Evolutionary conservation across 2,888 invertebrate genomes (phyloP).

Genomic region (Oxycera nigricornis): DNA sequence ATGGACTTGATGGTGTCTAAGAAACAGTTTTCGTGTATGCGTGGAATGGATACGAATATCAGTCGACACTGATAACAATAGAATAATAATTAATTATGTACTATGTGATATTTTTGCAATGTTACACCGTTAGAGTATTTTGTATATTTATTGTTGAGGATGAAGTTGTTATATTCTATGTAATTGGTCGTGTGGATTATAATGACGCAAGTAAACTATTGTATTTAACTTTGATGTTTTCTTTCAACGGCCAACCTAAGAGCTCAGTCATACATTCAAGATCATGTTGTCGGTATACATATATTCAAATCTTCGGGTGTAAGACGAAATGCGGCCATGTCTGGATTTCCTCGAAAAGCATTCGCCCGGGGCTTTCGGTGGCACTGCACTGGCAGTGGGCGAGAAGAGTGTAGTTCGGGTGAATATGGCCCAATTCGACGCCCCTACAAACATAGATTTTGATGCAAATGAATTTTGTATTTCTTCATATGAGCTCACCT

Average conservation of each 20-base stretch:
- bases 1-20: too few relatives aligned
- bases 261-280: background rate
- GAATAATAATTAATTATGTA: background rate
- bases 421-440: conserved; percentile 62
- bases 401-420: conserved; percentile 62
- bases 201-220: background rate
- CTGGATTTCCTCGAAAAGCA: conserved; percentile 64
- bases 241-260: background rate
- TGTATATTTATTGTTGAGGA: conserved; percentile 32
- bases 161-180: background rate
- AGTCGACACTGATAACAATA: background rate
- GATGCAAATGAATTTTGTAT: too few relatives aligned
- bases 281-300: background rate
- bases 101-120: conserved; percentile 26
- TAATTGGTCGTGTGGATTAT: background rate
- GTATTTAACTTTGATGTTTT: background rate
- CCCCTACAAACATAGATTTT: too few relatives aligned
- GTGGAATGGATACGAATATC: background rate
- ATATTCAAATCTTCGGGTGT: background rate
- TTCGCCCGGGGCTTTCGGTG: conserved; percentile 64
- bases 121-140: conserved; percentile 24
- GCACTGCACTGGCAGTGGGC: conserved; percentile 64
- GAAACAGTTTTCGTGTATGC: too few relatives aligned
- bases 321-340: conserved; percentile 63
- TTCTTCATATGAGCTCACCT: conserved; percentile 45